These are phyloP conservation scores for Stegana nigrithorax DNA, from an alignment of 2,888 invertebrate species.

Conservation along the genomic window DNA sequence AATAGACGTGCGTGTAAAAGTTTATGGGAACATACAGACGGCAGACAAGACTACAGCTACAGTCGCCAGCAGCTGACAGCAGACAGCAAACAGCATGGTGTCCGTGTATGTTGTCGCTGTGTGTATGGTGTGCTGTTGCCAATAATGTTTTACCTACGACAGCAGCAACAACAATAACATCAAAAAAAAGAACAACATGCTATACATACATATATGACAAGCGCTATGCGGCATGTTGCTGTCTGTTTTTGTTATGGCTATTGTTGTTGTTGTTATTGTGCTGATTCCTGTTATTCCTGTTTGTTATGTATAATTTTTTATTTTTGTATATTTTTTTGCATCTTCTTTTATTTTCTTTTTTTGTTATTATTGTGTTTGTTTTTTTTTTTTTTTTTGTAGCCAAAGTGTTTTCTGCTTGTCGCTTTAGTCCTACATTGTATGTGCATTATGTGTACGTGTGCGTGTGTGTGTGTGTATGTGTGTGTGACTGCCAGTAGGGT, in stretches of 20 bases:
- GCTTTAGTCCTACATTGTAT: too few species aligned
- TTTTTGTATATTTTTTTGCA: constrained; percentile 1
- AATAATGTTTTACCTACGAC: constrained; percentile 9
- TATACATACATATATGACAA: not conserved
- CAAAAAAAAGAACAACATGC: constrained; percentile 12
- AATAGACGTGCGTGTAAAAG: constrained; percentile 29
- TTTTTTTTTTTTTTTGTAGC: constrained; percentile 7
- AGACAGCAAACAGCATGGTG: not conserved
- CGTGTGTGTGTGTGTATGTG: constrained; percentile 23
- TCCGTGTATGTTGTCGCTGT: not conserved
- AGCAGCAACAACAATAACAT: constrained; percentile 15
- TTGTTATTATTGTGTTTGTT: constrained; percentile 11
- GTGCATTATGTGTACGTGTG: not conserved
- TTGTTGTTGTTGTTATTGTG: too few species aligned
- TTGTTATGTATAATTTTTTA: not conserved
- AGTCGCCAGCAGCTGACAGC: too few species aligned
- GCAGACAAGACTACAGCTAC: not conserved
- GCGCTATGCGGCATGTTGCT: constrained; percentile 1
- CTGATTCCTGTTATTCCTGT: too few species aligned
- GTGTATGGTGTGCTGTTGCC: not conserved
- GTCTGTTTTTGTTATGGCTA: not conserved
- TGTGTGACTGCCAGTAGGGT: constrained; percentile 4
- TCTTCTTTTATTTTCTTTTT: not conserved
- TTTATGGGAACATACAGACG: not conserved
- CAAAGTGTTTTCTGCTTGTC: constrained; percentile 29